A percentile compares a stretch with the other conserved stretches of the same genome.
phyloP scores from a whole-genome alignment of 2,113 vertebrate species.

The Oreocharis arfaki region DNA sequence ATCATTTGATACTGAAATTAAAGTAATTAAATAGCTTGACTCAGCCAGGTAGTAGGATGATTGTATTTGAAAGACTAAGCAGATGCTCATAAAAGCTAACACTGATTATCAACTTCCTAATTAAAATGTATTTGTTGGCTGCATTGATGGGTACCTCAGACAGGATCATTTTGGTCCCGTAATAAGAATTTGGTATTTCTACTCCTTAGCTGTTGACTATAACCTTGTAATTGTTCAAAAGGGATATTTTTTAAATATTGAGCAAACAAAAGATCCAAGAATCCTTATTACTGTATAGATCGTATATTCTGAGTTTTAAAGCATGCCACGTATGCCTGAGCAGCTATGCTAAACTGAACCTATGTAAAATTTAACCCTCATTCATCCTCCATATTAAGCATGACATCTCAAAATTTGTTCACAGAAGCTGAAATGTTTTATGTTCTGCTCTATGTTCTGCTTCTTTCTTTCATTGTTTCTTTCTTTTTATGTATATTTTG shows the following conservation, averaged over 20 bases:
- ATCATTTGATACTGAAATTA: not conserved
- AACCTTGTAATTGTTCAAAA: not conserved
- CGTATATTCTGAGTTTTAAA: not conserved
- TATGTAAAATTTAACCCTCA: not conserved
- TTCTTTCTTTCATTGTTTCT: not conserved
- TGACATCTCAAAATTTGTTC: not conserved
- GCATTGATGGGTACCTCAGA: not conserved
- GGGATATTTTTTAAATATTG: not conserved
- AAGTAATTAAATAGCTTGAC: not conserved
- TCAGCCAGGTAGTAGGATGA: not conserved
- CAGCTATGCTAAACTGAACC: not conserved
- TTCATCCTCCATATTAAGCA: not conserved
- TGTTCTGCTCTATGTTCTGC: not conserved
- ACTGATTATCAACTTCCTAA: not conserved
- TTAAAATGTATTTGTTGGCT: not conserved
- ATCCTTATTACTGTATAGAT: not conserved
- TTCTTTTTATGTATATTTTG: not conserved
- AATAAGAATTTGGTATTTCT: not conserved
- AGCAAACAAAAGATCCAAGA: not conserved
- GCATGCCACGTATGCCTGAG: accelerated
- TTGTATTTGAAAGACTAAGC: not conserved
- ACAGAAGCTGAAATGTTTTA: not conserved
- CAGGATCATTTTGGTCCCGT: not conserved
- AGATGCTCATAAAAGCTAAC: not conserved
- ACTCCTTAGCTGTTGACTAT: not conserved